Evolutionary conservation across 2,797 vertebrate genomes (phyloP), one percentile per base, ranked within the genome.

Genomic region (Centroberyx gerrardi): DNA sequence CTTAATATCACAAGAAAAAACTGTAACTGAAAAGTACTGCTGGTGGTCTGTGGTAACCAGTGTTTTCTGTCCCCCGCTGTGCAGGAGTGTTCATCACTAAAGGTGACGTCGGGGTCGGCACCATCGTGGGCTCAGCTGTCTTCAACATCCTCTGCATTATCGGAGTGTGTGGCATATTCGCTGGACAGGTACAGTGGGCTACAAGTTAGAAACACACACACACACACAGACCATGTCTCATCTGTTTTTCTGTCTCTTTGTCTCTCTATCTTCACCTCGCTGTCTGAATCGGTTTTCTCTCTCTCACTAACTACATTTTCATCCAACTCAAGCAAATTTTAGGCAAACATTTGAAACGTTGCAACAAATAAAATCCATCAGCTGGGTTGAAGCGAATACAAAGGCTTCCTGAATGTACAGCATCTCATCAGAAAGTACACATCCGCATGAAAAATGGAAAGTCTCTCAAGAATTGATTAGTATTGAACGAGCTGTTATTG

Each of bases 91-190:
- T 99, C 91, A 97, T 99, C 90, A 98, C 98, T 61, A 99, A 98
- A 91, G 97, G 98, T 29, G 98, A 99, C 0, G 98, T 99, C 1
- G 98, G 98, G 3, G 97, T 99, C 27, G 98, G 98, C 75, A 99
- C 98, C 86, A 99, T 99, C 1, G 98, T 99, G 74, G 98, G 98
- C 84, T 99, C 98, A 0, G 98, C 98, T 0, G 98, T 99, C 59
- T 99, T 99, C 91, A 99, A 99, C 90, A 97, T 99, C 77, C 96
- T 99, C 82, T 97, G 97, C 82, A 99, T 99, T 87, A 99, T 99
- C 53, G 98, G 98, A 8, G 96, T 97, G 72, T 99, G 98, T 66
- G 98, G 98, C 68, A 96, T 99, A 82, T 99, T 99, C 49, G 96
- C 97, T 0, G 95, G 97, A 48, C 96, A 99, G 96, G 98, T 99